Conservation (phyloP, 1,140 invertebrate genomes). For the Wiebesia pumilae region DNA sequence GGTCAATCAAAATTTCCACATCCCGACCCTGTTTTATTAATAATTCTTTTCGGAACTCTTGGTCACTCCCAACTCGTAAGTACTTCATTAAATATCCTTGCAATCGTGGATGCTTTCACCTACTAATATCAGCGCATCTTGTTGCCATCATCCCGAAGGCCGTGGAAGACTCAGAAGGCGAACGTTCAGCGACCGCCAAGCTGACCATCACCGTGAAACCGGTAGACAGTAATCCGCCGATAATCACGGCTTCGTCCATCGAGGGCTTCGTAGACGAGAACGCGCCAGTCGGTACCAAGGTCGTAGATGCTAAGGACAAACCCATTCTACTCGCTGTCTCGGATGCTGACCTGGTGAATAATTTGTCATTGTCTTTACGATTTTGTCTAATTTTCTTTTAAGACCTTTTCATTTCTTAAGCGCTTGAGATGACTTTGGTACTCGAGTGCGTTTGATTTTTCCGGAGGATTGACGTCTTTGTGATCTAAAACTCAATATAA, state of each 20-base stretch:
- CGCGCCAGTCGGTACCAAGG: constrained; percentile 87
- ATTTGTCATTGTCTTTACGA: neutral
- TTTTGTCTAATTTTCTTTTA: neutral
- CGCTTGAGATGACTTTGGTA: no score
- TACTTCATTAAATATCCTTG: neutral
- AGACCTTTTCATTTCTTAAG: no score
- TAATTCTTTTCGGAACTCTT: no score
- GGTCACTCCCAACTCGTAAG: no score
- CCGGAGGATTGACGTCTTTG: no score
- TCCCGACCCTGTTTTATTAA: no score
- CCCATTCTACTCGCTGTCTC: constrained; percentile 84
- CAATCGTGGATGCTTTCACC: neutral
- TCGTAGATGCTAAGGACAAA: constrained; percentile 80
- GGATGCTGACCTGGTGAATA: constrained; percentile 87
- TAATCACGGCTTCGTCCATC: constrained; percentile 81
- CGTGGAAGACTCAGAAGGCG: constrained; percentile 85
- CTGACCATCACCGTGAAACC: constrained; percentile 87
- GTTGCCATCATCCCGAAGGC: constrained; percentile 74
- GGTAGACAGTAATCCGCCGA: constrained; percentile 89
- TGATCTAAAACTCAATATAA: no score
- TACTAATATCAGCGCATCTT: neutral
- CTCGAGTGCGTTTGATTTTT: no score
- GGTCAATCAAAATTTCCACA: no score
- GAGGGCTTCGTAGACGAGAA: constrained; percentile 91
- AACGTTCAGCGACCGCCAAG: constrained; percentile 87